Evolutionary conservation across 2,888 invertebrate species (phyloP).

Genomic region (Dascillus cervinus): DNA sequence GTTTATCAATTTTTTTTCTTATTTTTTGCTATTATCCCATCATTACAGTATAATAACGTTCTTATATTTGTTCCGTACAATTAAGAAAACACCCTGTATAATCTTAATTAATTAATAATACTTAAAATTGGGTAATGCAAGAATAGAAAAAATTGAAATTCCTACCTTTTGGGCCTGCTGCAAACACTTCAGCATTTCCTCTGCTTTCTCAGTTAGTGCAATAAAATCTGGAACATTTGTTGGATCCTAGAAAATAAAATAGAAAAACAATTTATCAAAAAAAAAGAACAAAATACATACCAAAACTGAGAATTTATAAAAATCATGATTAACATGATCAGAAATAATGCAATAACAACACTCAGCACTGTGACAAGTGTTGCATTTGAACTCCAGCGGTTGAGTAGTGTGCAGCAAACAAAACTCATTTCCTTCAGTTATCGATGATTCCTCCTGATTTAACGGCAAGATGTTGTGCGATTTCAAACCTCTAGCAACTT

Average conservation of each 20-base stretch:
- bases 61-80: too few species aligned
- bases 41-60: too few species aligned
- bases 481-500: slow-evolving; percentile 33
- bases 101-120: too few species aligned
- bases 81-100: too few species aligned
- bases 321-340: slow-evolving; percentile 36
- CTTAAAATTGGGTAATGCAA: too few species aligned
- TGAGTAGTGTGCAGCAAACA: slow-evolving; percentile 32
- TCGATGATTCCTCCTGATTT: slow-evolving; percentile 4
- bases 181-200: slow-evolving; percentile 28
- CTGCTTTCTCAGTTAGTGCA: slow-evolving; percentile 21
- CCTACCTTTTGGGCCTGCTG: slow-evolving; percentile 37
- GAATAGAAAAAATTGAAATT: too few species aligned
- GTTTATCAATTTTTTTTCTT: too few species aligned
- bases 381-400: slow-evolving; percentile 38
- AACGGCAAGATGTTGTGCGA: slow-evolving; percentile 26
- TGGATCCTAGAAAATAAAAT: slow-evolving; percentile 29
- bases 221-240: slow-evolving; percentile 25
- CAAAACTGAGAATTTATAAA: slow-evolving; percentile 28
- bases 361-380: slow-evolving; percentile 32
- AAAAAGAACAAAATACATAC: slow-evolving; percentile 27
- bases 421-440: slow-evolving; percentile 16
- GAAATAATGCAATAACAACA: slow-evolving; percentile 43
- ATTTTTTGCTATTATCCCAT: too few species aligned
- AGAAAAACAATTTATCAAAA: not conserved